Conservation (phyloP, 2,113 vertebrate genomes). For the Ramphastos sulfuratus region DNA sequence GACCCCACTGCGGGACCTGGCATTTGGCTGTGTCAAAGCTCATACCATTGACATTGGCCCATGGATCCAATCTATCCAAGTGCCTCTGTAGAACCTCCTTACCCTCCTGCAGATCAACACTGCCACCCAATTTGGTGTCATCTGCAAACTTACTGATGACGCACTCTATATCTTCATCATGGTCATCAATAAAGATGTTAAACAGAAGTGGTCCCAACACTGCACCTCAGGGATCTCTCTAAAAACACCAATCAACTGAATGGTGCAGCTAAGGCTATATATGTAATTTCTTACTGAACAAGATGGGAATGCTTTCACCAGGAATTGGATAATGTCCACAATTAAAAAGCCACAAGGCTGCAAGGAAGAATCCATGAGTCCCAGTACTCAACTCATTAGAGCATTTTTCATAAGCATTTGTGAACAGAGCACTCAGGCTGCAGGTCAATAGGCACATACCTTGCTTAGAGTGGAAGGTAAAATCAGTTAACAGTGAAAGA, state of each 20-base stretch:
- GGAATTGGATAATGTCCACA: not conserved
- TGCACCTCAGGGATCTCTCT: not conserved
- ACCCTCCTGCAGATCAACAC: too few species aligned
- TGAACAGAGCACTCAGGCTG: not conserved
- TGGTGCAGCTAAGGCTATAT: not conserved
- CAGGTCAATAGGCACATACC: not conserved
- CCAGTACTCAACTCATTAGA: not conserved
- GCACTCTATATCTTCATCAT: too few species aligned
- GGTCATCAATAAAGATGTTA: too few species aligned
- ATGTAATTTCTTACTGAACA: not conserved
- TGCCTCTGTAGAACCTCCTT: too few species aligned
- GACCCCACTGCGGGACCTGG: too few species aligned
- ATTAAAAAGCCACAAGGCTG: not conserved
- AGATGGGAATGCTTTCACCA: not conserved
- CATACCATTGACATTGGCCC: too few species aligned
- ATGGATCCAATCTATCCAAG: too few species aligned
- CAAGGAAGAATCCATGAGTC: not conserved
- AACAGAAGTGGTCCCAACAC: too few species aligned
- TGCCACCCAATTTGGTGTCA: too few species aligned
- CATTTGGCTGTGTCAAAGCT: too few species aligned
- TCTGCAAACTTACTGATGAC: too few species aligned
- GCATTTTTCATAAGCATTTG: not conserved
- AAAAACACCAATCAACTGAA: not conserved
- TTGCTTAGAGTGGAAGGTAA: not conserved
- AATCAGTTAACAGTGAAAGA: not conserved